Base-by-base conservation (phyloP, 2,888 invertebrate species). In the Sphecodes monilicornis region DNA sequence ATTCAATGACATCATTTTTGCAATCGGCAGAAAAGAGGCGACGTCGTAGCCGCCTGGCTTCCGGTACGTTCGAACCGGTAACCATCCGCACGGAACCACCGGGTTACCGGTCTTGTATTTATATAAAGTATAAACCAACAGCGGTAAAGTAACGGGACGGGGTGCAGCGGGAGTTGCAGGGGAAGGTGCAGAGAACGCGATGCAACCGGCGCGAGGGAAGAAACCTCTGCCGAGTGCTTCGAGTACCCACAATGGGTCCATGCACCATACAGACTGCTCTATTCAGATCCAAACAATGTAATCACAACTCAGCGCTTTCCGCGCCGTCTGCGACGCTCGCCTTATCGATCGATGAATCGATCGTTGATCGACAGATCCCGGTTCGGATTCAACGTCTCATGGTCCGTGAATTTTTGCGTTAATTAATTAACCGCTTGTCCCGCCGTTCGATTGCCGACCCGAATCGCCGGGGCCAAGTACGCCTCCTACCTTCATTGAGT, bases 231-330 rank as follows among this genome's bases (percentile, higher is more conserved):
- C 85, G 80, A 84, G 86, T 89, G 86, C 82, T 85, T 82, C 85
- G 68, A 82, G 85, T 87, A 86, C 84, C 74, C 90, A 91, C 91
- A 91, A 90, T 91, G 89, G 88, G 86, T 88, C 89, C 90, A 84
- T 88, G 90, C 89, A 86, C 86, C 79, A 87, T 90, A 89, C 90
- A 91, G 91, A 91, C 91, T 90, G 90, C 91, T 92, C 91, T 91
- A 92, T 92, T 92, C 92, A 92, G 80, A 86, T 88, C 84, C 92
- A 88, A 91, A 93, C 93, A 93, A 92, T 92, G 90, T 90, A 91
- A 93, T 93, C 92, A 93, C 92, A 92, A 91, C 92, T 92, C 92
- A 93, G 92, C 92, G 89, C 81, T 92, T 93, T 91, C 91, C 91
- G 84, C 88, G 86, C 86, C 82, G 79, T 86, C 77, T 81, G 85